Evolutionary conservation across 1,140 invertebrate genomes (phyloP), one percentile per base, ranked within the genome.

Genomic region (Leptopilina boulardi): DNA sequence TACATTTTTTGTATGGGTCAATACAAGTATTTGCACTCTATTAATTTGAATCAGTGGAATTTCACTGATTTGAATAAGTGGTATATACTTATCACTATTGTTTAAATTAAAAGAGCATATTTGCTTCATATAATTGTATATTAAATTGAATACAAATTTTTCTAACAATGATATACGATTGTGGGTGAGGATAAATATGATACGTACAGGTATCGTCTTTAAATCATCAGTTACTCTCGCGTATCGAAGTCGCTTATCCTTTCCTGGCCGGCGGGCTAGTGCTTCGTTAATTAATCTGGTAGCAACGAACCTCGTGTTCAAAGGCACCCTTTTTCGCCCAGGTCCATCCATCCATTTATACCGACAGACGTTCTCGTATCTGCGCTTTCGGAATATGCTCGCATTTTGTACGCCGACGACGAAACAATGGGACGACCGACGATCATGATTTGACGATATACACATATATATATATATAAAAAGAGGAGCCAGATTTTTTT

Each of bases 271-370:
- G 82, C 84, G 83, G 85, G 86, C 86, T 84, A 88, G 85, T 82
- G 87, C 87, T 89, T 87, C 88, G 87, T 89, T 89, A 89, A 89
- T 89, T 89, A 89, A 89, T 89, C 88, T 87, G 86, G 86, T 87
- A 88, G 86, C 80, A 85, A 84, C 84, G 82, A 83, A 84, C 82
- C 85, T 83, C 80, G 71, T 80, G 84, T 84, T 89, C 88, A 89
- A 89, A 89, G 86, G 85, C 82, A 85, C 84, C 87, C 86, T 87
- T 87, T 87, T 87, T 86, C 83, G 78, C 75, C 71, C 83, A 82
- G 77, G 81, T 87, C 83, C 83, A 88, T 87, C 87, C 87, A 88
- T 88, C 84, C 86, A 87, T 86, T 87, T 86, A n/a, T n/a, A 78
- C 85, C 75, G 74, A 80, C 78, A 79, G 80, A 79, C 73, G 70